phyloP scores from a whole-genome alignment of 1,140 invertebrate genomes.

The Rhopalosiphum maidis region DNA sequence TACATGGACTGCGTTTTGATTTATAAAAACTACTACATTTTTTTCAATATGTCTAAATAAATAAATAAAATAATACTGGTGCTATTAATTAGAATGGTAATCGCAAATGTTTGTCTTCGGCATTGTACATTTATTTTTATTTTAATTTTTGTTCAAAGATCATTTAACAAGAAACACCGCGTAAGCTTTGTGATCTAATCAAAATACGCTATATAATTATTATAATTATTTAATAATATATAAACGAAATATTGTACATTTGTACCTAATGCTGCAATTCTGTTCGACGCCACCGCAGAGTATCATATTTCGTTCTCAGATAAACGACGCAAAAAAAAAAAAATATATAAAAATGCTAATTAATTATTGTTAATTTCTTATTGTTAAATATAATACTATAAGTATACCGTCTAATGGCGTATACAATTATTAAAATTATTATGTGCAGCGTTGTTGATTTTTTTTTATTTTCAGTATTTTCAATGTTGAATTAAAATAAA shows the following conservation, averaged over 20 bases:
- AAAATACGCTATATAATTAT: not conserved
- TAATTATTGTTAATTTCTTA: constrained; percentile 7
- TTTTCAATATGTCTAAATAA: not conserved
- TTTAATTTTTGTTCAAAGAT: not conserved
- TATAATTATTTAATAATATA: no score
- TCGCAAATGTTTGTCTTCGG: no score
- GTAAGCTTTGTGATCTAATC: not conserved
- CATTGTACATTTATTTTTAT: no score
- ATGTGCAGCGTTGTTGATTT: no score
- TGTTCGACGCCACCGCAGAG: not conserved
- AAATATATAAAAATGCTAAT: not conserved
- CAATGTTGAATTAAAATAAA: not conserved
- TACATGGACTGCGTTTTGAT: no score
- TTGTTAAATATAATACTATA: not conserved
- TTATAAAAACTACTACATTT: not conserved
- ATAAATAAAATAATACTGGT: not conserved
- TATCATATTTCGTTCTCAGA: not conserved
- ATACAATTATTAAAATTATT: no score
- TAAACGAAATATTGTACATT: not conserved
- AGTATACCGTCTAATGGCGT: no score
- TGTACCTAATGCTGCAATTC: not conserved
- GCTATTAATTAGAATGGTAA: not conserved
- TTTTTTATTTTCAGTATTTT: no score
- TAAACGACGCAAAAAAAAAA: not conserved
- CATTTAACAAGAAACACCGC: not conserved